phyloP scores from a whole-genome alignment of 2,113 vertebrate genomes.

The Hydrochoerus hydrochaeris region DNA sequence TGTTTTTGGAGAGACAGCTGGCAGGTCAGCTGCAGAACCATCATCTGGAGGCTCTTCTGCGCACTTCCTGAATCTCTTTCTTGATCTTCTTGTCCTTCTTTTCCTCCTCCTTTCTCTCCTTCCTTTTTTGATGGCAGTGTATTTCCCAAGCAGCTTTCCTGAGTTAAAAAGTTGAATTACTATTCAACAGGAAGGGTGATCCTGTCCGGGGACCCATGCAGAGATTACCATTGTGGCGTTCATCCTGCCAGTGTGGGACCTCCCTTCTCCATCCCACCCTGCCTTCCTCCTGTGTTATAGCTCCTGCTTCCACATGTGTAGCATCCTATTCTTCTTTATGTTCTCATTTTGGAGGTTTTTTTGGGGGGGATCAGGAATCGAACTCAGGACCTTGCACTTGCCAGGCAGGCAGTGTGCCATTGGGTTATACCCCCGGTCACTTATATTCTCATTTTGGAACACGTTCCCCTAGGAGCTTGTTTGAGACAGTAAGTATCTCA shows the following conservation, averaged over 20 bases:
- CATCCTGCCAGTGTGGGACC: neutral
- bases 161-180: neutral
- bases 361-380: too few relatives aligned
- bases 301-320: neutral
- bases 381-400: too few relatives aligned
- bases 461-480: neutral
- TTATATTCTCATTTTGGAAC: neutral
- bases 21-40: neutral
- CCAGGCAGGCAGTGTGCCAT: too few relatives aligned
- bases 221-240: accelerated
- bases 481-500: neutral
- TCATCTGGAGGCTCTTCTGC: neutral
- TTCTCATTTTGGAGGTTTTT: too few relatives aligned
- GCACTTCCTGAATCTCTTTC: neutral
- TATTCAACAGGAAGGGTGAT: neutral
- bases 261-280: neutral
- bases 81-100: neutral
- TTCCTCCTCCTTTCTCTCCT: neutral
- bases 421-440: too few relatives aligned
- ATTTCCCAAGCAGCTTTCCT: neutral
- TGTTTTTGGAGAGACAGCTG: neutral
- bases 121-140: neutral
- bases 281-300: neutral
- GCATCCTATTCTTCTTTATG: neutral
- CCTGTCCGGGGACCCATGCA: neutral